These are phyloP conservation scores for Arrhamphus sclerolepis DNA, from an alignment of 2,797 vertebrate genomes.

Conservation along the genomic window DNA sequence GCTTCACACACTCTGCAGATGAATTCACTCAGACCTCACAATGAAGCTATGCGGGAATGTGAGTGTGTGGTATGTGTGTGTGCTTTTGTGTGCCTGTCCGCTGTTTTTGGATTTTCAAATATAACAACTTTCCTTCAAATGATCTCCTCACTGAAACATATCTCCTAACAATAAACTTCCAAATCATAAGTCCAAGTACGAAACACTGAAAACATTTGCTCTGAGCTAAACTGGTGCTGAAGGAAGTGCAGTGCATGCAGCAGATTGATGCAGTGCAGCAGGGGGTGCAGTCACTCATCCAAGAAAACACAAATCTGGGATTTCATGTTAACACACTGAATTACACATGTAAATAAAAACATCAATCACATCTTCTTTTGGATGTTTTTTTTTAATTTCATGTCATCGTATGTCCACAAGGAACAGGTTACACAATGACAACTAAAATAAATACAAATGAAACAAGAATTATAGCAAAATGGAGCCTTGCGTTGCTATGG, in stretches of 20 bases:
- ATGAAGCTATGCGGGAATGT: too few relatives aligned
- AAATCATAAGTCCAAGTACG: not conserved
- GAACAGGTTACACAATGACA: not conserved
- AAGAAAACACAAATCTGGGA: slow-evolving; percentile 37
- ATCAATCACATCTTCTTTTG: not conserved
- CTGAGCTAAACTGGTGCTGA: not conserved
- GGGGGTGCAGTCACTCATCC: not conserved
- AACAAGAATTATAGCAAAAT: slow-evolving; percentile 39
- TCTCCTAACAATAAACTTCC: too few relatives aligned
- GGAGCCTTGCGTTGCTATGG: slow-evolving; percentile 63
- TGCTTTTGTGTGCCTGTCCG: too few relatives aligned
- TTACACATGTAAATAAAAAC: not conserved
- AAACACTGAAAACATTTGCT: not conserved
- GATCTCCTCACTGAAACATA: too few relatives aligned
- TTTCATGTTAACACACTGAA: slow-evolving; percentile 20
- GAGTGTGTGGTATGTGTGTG: too few relatives aligned
- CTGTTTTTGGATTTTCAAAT: too few relatives aligned
- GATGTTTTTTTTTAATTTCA: too few relatives aligned
- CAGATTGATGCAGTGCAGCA: not conserved
- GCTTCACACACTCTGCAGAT: too few relatives aligned
- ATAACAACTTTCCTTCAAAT: too few relatives aligned
- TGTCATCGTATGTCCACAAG: not conserved
- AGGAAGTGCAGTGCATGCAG: not conserved
- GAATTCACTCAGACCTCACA: too few relatives aligned
- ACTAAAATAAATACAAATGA: not conserved